These are phyloP conservation scores for Gnatocerus cornutus DNA, from an alignment of 2,888 invertebrate species.

Conservation along the genomic window DNA sequence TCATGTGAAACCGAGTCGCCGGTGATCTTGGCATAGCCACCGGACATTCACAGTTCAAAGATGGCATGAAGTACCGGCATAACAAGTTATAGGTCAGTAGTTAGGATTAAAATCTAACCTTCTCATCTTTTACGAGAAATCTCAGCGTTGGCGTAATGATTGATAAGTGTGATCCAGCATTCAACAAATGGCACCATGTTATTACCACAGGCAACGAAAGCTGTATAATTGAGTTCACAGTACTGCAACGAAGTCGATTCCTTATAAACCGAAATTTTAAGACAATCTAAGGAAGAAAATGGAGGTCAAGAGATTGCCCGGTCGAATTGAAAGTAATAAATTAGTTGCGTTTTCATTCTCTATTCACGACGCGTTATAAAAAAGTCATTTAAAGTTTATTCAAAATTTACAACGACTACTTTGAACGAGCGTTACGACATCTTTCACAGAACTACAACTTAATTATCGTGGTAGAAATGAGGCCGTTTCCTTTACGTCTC, in stretches of 20 bases:
- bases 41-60: slow-evolving; percentile 25
- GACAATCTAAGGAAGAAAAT: not conserved
- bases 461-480: not conserved
- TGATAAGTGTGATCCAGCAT: slow-evolving; percentile 3
- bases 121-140: slow-evolving; percentile 31
- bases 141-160: slow-evolving; percentile 33
- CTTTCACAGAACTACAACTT: not conserved
- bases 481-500: slow-evolving; percentile 13
- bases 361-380: slow-evolving; percentile 9
- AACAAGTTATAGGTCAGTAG: slow-evolving; percentile 36
- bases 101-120: slow-evolving; percentile 37
- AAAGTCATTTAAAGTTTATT: slow-evolving; percentile 11
- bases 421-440: slow-evolving; percentile 9
- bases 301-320: slow-evolving; percentile 31
- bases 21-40: slow-evolving; percentile 11
- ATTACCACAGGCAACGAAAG: slow-evolving; percentile 20
- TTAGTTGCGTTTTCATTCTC: slow-evolving; percentile 3
- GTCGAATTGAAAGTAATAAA: not conserved
- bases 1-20: not conserved
- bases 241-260: not conserved
- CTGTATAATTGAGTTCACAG: not conserved
- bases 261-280: not conserved
- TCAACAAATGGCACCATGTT: slow-evolving; percentile 4
- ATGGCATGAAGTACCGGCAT: slow-evolving; percentile 5
- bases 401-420: slow-evolving; percentile 15